Percentiles rank a stretch among this genome's conserved stretches.
phyloP scores from a whole-genome alignment of 1,140 invertebrate species.

The Colletes latitarsis region DNA sequence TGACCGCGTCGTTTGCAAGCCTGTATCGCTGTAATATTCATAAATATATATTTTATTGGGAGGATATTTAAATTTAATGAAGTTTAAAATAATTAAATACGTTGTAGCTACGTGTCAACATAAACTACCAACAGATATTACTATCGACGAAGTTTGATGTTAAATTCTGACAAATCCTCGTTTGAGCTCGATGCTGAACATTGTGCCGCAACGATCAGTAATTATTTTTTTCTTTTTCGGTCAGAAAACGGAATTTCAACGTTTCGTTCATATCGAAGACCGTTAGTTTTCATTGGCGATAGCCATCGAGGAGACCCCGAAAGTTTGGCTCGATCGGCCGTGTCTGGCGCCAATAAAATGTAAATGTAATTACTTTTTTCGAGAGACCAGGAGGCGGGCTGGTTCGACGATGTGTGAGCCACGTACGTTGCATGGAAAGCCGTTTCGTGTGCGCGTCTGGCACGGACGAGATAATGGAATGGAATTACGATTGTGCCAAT shows the following conservation, averaged over 20 bases:
- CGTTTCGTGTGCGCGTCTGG: conserved; percentile 28
- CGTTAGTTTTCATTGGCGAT: background rate
- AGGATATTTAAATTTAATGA: too few relatives aligned
- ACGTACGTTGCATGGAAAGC: conserved; percentile 17
- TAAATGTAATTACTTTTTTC: conserved; percentile 44
- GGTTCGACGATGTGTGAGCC: background rate
- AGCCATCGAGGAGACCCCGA: background rate
- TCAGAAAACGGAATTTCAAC: background rate
- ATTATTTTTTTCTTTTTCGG: too few relatives aligned
- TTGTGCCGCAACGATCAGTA: too few relatives aligned
- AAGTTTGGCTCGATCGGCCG: background rate
- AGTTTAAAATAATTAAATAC: too few relatives aligned
- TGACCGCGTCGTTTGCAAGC: too few relatives aligned
- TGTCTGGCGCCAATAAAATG: conserved; percentile 33
- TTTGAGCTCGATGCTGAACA: too few relatives aligned
- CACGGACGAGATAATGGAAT: conserved; percentile 56
- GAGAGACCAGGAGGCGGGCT: background rate
- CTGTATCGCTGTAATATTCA: too few relatives aligned
- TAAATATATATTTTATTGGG: too few relatives aligned
- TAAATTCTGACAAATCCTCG: too few relatives aligned
- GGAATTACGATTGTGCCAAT: conserved; percentile 58
- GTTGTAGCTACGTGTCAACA: too few relatives aligned
- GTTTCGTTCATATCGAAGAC: conserved; percentile 9
- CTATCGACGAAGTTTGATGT: too few relatives aligned
- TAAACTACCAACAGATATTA: too few relatives aligned